Percentiles rank a stretch among this genome's conserved stretches.
These are phyloP conservation scores for Dermolepida albohirtum DNA, from an alignment of 2,888 invertebrate genomes.

Conservation along the genomic window DNA sequence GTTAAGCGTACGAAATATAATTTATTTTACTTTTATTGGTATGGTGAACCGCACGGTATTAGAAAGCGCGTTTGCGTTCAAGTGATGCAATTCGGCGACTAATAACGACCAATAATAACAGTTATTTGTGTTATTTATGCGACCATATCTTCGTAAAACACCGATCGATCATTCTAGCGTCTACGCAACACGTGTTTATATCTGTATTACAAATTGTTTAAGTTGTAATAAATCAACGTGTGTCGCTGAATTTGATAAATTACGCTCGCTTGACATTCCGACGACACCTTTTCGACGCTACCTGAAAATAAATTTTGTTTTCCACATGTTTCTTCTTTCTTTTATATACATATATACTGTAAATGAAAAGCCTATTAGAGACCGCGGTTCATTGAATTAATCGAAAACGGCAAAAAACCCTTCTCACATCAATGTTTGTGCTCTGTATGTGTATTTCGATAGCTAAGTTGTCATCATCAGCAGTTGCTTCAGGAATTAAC, in stretches of 20 bases:
- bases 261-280: constrained; percentile 14
- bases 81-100: constrained; percentile 8
- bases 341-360: too few relatives aligned
- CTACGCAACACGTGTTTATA: constrained; percentile 29
- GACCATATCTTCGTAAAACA: constrained; percentile 28
- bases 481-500: too few relatives aligned
- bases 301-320: constrained; percentile 16
- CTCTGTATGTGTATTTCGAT: too few relatives aligned
- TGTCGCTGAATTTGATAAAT: constrained; percentile 26
- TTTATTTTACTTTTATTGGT: too few relatives aligned
- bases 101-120: constrained; percentile 25
- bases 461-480: too few relatives aligned
- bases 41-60: background rate
- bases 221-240: constrained; percentile 22
- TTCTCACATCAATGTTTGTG: too few relatives aligned
- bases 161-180: constrained; percentile 25
- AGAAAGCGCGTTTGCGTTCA: background rate
- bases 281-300: constrained; percentile 15
- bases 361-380: too few relatives aligned
- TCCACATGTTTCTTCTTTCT: background rate
- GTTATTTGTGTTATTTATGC: constrained; percentile 30
- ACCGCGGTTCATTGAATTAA: too few relatives aligned
- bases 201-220: background rate
- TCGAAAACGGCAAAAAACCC: too few relatives aligned
- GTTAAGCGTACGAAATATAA: too few relatives aligned